Evolutionary conservation across 30 jellyfish, hydroid and myxozoan genomes (phyloP).

Genomic region (Turritopsis rubra): DNA sequence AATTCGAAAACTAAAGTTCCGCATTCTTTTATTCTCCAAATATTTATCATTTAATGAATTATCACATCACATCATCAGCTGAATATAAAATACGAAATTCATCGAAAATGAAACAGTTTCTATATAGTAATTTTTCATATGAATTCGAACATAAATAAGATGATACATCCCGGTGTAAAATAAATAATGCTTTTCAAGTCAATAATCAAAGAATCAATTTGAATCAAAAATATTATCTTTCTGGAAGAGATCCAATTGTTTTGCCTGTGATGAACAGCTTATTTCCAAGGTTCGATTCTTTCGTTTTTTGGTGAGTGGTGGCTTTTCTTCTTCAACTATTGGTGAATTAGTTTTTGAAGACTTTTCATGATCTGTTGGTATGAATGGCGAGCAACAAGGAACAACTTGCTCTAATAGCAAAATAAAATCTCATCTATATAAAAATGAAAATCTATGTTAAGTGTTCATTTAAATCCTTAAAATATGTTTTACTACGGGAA

Average conservation of each 20-base stretch:
- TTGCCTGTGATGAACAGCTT: not conserved
- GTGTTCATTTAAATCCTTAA: too few species aligned
- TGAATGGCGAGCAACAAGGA: constrained; percentile 7
- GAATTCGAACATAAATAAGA: not conserved
- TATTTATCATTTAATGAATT: too few species aligned
- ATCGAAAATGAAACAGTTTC: too few species aligned
- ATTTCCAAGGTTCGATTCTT: not conserved
- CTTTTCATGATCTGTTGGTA: not conserved
- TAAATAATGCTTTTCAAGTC: not conserved
- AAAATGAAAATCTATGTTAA: too few species aligned
- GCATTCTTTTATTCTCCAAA: too few species aligned
- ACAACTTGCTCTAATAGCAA: not conserved
- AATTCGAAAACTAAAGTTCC: too few species aligned
- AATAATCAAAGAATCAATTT: not conserved
- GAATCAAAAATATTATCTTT: not conserved
- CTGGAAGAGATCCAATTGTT: not conserved
- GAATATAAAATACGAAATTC: too few species aligned
- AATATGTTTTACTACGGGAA: too few species aligned
- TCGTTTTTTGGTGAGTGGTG: not conserved
- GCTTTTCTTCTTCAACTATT: not conserved
- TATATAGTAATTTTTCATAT: not conserved
- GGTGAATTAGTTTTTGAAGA: not conserved
- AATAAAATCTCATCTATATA: too few species aligned
- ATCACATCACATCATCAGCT: too few species aligned
- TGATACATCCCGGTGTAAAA: not conserved